These are phyloP conservation scores for Dendrophyllia cribrosa DNA, from an alignment of 64 coral and sea anemone genomes.

Conservation along the genomic window DNA sequence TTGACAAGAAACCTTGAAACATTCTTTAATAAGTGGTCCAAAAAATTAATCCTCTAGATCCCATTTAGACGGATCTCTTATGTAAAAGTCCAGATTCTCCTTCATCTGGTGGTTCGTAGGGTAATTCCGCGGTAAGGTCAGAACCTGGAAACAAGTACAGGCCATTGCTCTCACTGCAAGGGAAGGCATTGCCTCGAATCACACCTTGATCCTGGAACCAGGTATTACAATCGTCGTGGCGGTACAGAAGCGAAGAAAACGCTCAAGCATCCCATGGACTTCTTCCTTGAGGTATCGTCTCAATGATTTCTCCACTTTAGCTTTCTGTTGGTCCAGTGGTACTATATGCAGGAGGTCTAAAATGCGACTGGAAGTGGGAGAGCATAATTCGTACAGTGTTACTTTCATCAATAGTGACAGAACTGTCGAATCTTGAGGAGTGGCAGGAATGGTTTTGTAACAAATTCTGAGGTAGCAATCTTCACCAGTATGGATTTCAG, in stretches of 20 bases:
- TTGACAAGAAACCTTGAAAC: no score
- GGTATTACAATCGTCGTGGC: constrained; percentile 22
- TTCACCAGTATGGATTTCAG: background rate
- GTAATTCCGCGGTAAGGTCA: constrained; percentile 49
- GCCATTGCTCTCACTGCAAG: constrained; percentile 39
- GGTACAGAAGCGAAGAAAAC: constrained; percentile 47
- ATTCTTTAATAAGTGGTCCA: no score
- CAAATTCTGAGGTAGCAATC: constrained; percentile 5
- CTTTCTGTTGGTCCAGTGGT: background rate
- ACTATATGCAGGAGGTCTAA: background rate
- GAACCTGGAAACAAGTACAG: constrained; percentile 36
- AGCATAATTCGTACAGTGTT: constrained; percentile 31
- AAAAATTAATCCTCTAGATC: constrained; percentile 44
- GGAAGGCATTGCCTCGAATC: background rate
- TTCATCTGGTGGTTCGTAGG: constrained; percentile 44
- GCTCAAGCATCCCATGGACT: background rate
- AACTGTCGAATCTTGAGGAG: constrained; percentile 16
- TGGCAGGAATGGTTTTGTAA: constrained; percentile 33
- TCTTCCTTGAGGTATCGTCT: constrained; percentile 26
- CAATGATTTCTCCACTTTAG: constrained; percentile 20
- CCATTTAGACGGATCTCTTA: constrained; percentile 12
- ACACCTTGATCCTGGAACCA: constrained; percentile 21
- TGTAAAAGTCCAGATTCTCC: constrained; percentile 27
- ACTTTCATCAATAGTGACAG: constrained; percentile 38
- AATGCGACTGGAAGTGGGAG: background rate